Conservation (phyloP, 1,140 invertebrate genomes). For the Drosophila ficusphila region DNA sequence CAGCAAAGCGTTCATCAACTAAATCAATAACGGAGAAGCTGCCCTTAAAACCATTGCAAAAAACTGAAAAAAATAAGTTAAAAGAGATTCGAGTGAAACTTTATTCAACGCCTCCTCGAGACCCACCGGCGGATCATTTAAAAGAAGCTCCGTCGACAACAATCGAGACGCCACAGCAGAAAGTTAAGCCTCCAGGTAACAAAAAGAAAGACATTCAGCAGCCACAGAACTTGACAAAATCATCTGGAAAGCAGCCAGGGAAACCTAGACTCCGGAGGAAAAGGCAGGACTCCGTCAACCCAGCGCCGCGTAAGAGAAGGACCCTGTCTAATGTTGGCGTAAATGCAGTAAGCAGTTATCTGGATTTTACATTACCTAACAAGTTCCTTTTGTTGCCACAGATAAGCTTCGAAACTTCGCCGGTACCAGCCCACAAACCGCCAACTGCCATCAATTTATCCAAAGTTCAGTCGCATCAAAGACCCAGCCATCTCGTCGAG, state of each 20-base stretch:
- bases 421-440: conserved; percentile 9
- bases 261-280: not conserved
- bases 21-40: not conserved
- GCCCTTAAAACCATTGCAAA: not conserved
- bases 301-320: not conserved
- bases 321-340: conserved; percentile 1
- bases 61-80: not conserved
- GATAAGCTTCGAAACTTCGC: conserved; percentile 15
- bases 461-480: too few relatives aligned
- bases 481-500: not conserved
- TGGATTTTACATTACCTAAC: conserved; percentile 39
- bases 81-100: not conserved
- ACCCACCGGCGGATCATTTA: too few relatives aligned
- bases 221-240: not conserved
- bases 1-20: not conserved
- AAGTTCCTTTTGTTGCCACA: conserved; percentile 58
- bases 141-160: too few relatives aligned
- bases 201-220: not conserved
- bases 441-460: conserved; percentile 9
- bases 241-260: not conserved
- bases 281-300: too few relatives aligned
- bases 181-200: not conserved
- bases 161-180: too few relatives aligned
- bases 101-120: not conserved
- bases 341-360: conserved; percentile 15